phyloP scores from a whole-genome alignment of 2,888 invertebrate genomes.

The Pediacus dermestoides region DNA sequence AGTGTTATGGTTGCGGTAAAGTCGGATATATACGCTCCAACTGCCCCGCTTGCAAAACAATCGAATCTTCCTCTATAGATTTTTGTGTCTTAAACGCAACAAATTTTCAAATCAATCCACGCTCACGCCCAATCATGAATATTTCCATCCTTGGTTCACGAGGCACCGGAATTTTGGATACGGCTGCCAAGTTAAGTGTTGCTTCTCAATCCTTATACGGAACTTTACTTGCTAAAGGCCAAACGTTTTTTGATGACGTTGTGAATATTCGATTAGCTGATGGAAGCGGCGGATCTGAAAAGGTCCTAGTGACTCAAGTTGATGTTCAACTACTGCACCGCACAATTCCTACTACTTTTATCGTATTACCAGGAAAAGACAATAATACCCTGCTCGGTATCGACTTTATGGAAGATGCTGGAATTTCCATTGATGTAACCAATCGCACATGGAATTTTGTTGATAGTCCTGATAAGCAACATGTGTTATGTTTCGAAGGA shows the following conservation, averaged over 20 bases:
- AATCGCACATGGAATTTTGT: slow-evolving; percentile 10
- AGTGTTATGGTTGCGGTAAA: slow-evolving; percentile 10
- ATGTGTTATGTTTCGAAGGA: slow-evolving; percentile 3
- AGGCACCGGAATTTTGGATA: slow-evolving; percentile 12
- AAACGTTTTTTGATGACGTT: slow-evolving; percentile 5
- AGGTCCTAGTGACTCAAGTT: slow-evolving; percentile 10
- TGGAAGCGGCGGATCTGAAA: slow-evolving; percentile 9
- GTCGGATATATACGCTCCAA: slow-evolving; percentile 9
- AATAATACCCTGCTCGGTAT: slow-evolving; percentile 14
- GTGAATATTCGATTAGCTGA: slow-evolving; percentile 11
- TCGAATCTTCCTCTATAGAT: slow-evolving; percentile 7
- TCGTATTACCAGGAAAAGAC: slow-evolving; percentile 12
- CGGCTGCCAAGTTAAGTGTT: slow-evolving; percentile 16
- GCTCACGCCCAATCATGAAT: slow-evolving; percentile 10
- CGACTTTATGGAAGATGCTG: slow-evolving; percentile 14
- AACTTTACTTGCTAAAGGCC: slow-evolving; percentile 6
- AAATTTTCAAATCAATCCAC: slow-evolving; percentile 4
- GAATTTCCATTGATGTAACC: slow-evolving; percentile 5
- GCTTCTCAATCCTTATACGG: slow-evolving; percentile 12
- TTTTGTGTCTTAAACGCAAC: slow-evolving; percentile 8
- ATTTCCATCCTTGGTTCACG: slow-evolving; percentile 10
- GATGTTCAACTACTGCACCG: slow-evolving; percentile 8
- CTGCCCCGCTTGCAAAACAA: slow-evolving; percentile 1
- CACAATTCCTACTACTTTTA: slow-evolving; percentile 11
- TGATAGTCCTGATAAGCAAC: slow-evolving; percentile 3